Evolutionary conservation across 2,888 invertebrate species (phyloP).

Genomic region (Mythimna lalbum): DNA sequence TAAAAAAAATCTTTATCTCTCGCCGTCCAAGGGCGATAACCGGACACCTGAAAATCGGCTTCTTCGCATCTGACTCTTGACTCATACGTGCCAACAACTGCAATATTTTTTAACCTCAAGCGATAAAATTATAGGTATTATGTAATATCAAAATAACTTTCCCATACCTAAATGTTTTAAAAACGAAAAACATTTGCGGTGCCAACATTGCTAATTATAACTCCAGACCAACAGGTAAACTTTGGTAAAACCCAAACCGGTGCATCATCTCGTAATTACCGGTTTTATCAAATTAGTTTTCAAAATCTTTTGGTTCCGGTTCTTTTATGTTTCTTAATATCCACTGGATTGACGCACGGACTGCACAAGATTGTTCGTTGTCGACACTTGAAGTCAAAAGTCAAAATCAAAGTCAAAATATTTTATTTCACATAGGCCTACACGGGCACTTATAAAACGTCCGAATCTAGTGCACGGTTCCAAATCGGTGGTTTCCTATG

Average conservation of each 20-base stretch:
- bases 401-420: too few species aligned
- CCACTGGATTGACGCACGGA: neutral
- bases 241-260: slow-evolving; percentile 20
- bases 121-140: neutral
- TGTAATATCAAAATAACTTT: neutral
- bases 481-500: too few species aligned
- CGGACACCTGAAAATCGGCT: too few species aligned
- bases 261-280: neutral
- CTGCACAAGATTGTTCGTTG: too few species aligned
- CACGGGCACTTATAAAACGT: too few species aligned
- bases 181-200: neutral
- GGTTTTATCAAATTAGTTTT: slow-evolving; percentile 12
- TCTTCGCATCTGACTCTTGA: too few species aligned
- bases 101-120: neutral
- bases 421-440: too few species aligned
- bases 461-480: too few species aligned
- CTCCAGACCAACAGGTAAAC: slow-evolving; percentile 4
- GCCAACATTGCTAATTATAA: slow-evolving; percentile 1
- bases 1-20: too few species aligned
- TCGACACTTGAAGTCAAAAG: too few species aligned
- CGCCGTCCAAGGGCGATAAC: too few species aligned
- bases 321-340: neutral
- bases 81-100: too few species aligned
- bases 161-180: neutral
- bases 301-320: neutral